Base-by-base conservation (phyloP, 1,140 invertebrate genomes). In the Scaptomyza montana region DNA sequence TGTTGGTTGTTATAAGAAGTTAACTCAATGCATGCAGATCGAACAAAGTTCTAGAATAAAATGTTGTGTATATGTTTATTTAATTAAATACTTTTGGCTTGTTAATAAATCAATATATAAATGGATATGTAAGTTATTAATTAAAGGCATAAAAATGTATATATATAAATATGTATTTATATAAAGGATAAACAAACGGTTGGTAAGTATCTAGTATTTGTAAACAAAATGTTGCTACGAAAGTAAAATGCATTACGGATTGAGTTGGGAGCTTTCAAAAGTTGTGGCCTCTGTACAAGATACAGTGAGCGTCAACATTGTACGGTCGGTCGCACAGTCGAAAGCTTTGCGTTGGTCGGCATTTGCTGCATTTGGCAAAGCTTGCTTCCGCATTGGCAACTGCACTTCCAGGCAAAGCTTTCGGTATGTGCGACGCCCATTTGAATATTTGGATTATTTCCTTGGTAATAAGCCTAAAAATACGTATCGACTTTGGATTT, bases 401-500 rank as follows among this genome's bases (percentile, higher is more conserved):
- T 80, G 77, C 39, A n/a, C 74, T 25, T 21, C 8, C 66, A 68
- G 47, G 69, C 76, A 82, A 79, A 87, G 79, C 78, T 87, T 84
- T 87, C 64, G 77, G 66, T 16, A 41, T 77, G 80, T 55, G 56
- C 50, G 66, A 54, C 30, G 49, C 57, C 66, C 9, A 19, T 33
- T 56, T 45, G 19, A 43, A 76, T 55, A 50, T 62, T 61, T 53
- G 30, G 63, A 77, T 62, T 63, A 66, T 53, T 66, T 66, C 50
- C 59, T 62, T 65, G 49, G 12, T 69, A 36, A 59, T 77, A 90
- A 91, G 90, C 90, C 90, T 91, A 91, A 91, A 91, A 91, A 91
- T 91, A 91, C 90, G 90, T 91, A 91, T 91, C 78, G 90, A 91
- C 90, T 91, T 91, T 91, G 90, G 90, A 91, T 80, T 80, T 91